phyloP scores from a whole-genome alignment of 2,113 vertebrate species.

The Dunckerocampus dactyliophorus region DNA sequence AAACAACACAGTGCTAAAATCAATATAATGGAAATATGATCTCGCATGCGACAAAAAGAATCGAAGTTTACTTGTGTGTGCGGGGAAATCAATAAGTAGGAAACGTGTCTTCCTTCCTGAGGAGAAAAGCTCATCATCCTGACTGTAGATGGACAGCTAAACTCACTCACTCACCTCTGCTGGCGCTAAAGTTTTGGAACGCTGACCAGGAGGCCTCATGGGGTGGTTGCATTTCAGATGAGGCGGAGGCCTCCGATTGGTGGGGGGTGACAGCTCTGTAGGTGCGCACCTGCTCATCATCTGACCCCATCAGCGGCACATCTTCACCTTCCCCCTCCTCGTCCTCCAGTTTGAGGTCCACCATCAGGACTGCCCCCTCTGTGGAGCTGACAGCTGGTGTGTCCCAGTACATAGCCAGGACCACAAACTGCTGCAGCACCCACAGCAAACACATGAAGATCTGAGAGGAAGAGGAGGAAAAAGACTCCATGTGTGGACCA shows the following conservation, averaged over 20 bases:
- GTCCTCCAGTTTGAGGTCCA: constrained; percentile 55
- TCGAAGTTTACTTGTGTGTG: constrained; percentile 10
- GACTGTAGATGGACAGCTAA: constrained; percentile 17
- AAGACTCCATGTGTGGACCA: too few relatives aligned
- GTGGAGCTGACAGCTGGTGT: constrained; percentile 45
- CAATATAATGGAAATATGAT: constrained; percentile 46
- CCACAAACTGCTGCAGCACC: constrained; percentile 73
- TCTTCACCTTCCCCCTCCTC: constrained; percentile 47
- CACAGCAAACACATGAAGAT: constrained; percentile 82
- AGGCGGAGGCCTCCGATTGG: constrained; percentile 24
- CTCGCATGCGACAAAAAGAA: constrained; percentile 24
- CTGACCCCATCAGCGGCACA: constrained; percentile 46
- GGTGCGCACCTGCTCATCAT: constrained; percentile 40
- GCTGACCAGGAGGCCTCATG: background rate
- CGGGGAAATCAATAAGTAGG: constrained; percentile 38
- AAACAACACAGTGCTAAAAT: constrained; percentile 29
- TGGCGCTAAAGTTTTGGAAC: constrained; percentile 48
- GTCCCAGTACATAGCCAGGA: constrained; percentile 74
- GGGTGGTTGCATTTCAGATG: constrained; percentile 13
- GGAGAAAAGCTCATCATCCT: constrained; percentile 23
- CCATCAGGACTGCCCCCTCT: constrained; percentile 29
- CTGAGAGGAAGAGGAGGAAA: constrained; percentile 46
- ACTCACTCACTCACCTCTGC: constrained; percentile 59
- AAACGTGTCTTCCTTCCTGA: constrained; percentile 37
- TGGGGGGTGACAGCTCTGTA: constrained; percentile 48